These are phyloP conservation scores for Lasioglossum oenotherae DNA, from an alignment of 2,888 invertebrate genomes.

Conservation along the genomic window DNA sequence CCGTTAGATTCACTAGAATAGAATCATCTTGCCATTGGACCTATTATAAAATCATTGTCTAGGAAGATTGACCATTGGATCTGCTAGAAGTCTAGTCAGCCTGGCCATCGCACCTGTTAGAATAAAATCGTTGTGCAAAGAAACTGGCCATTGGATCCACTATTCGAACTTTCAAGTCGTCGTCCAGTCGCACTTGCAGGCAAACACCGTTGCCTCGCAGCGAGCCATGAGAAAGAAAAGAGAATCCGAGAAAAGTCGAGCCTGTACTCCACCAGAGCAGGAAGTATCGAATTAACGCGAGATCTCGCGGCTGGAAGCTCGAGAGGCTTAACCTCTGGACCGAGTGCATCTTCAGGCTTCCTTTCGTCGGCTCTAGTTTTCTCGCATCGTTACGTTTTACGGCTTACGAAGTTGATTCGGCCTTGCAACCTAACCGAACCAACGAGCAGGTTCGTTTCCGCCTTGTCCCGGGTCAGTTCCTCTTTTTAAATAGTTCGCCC, in stretches of 20 bases:
- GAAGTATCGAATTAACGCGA: slow-evolving; percentile 80
- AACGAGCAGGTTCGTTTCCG: slow-evolving; percentile 47
- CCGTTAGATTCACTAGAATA: too few relatives aligned
- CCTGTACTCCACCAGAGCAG: slow-evolving; percentile 70
- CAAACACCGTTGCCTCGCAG: too few relatives aligned
- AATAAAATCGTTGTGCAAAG: too few relatives aligned
- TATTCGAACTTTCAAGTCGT: too few relatives aligned
- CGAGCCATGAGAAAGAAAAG: background rate
- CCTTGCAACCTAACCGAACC: slow-evolving; percentile 33
- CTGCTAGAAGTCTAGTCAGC: too few relatives aligned
- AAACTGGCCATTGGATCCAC: too few relatives aligned
- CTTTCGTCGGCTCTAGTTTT: background rate
- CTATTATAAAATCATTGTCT: too few relatives aligned
- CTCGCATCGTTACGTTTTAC: slow-evolving; percentile 42
- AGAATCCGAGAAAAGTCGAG: slow-evolving; percentile 3
- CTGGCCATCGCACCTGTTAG: too few relatives aligned
- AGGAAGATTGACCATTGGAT: too few relatives aligned
- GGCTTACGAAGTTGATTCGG: slow-evolving; percentile 26
- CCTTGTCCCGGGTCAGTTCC: slow-evolving; percentile 59
- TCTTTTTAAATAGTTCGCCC: background rate
- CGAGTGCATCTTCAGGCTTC: slow-evolving; percentile 19
- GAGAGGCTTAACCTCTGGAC: slow-evolving; percentile 53
- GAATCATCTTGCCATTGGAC: too few relatives aligned
- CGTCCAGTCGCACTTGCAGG: too few relatives aligned
- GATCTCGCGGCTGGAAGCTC: slow-evolving; percentile 66